Base-by-base conservation (phyloP, 2,113 vertebrate species). In the Ictidomys tridecemlineatus region DNA sequence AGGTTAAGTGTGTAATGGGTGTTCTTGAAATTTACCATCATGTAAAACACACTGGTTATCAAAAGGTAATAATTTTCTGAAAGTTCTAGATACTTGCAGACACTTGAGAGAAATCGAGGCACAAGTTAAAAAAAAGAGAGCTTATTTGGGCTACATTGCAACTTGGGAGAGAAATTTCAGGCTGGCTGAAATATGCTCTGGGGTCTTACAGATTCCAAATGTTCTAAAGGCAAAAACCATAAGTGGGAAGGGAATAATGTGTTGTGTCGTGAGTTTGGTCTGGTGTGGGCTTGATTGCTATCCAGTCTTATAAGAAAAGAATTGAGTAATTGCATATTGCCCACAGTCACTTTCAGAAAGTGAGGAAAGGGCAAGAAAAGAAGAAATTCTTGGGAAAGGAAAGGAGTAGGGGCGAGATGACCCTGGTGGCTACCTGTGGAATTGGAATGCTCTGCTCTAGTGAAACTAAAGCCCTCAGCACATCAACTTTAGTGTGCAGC, bases 1-100 rank as follows among this genome's bases (percentile, higher is more conserved):
- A n/a, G 28, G 18, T 18, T 0, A 69, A 65, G 7, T 37, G n/a
- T 65, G 11, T 58, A 51, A 39, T 8, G 7, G 10, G 12, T 72
- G 8, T 69, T 93, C 48, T 90, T 45, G n/a, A 84, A 78, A 39
- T 70, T 79, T 69, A 87, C 48, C 48, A 93, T 67, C 82, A 78
- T 12, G 34, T 39, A 80, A 51, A 89, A 76, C 53, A 83, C 14
- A 63, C 53, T 69, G n/a, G 67, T 91, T 87, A 63, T 30, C 73
- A 88, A 83, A 87, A 32, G 7, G 72, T 58, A 79, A 85, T 73
- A 53, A 17, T n/a, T 78, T 90, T 85, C 37, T n/a, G 10, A 84
- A 85, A 78, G 26, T 79, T 78, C 76, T 39, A 20, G 45, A 77
- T 80, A 45, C 45, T 14, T 51, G 42, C 16, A 26, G 5, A 77